Evolutionary conservation across 2,888 invertebrate species (phyloP).

Genomic region (Lasioglossum leucozonium): DNA sequence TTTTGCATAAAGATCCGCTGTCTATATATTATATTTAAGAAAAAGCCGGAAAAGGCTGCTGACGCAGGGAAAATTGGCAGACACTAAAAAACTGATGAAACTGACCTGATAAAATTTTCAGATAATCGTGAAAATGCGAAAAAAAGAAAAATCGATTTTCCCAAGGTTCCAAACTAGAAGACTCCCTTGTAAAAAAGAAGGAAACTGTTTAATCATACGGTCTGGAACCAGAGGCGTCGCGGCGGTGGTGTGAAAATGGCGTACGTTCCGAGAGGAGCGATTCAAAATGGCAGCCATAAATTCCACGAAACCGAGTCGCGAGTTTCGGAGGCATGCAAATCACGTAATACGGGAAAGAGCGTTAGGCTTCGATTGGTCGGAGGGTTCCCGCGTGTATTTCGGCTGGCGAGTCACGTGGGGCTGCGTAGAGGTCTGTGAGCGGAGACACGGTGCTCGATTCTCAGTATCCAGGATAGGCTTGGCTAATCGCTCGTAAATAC

Average conservation of each 20-base stretch:
- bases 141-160: no score
- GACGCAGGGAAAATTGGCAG: no score
- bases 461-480: constrained; percentile 59
- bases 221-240: no score
- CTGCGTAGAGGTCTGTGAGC: constrained; percentile 33
- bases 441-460: constrained; percentile 32
- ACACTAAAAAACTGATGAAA: no score
- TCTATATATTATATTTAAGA: no score
- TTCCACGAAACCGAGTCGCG: constrained; percentile 7
- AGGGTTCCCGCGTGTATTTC: constrained; percentile 35
- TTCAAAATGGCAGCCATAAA: neutral
- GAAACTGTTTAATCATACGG: no score
- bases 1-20: neutral
- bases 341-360: constrained; percentile 37
- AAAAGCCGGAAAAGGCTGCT: no score
- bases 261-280: neutral
- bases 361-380: constrained; percentile 20
- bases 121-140: no score
- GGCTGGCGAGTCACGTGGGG: constrained; percentile 37
- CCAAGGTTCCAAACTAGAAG: no score
- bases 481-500: constrained; percentile 71
- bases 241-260: neutral
- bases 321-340: constrained; percentile 2
- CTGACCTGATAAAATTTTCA: no score
- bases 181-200: no score